These are phyloP conservation scores for Porphyrio hochstetteri DNA, from an alignment of 2,113 vertebrate genomes.

Conservation along the genomic window DNA sequence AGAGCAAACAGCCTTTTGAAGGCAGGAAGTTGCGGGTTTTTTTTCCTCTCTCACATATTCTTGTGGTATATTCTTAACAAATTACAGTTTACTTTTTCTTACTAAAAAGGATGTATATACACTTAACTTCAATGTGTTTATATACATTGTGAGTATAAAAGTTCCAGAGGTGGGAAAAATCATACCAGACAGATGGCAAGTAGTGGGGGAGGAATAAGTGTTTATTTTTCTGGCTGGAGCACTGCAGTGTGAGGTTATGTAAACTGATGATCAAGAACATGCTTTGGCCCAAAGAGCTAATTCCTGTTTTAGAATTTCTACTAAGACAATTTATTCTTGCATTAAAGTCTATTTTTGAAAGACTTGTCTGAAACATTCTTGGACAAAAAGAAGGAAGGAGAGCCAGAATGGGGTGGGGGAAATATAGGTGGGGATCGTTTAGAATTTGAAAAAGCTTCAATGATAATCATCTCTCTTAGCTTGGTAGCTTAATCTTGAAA, in stretches of 20 bases:
- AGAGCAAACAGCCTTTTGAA: background rate
- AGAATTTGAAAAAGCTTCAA: background rate
- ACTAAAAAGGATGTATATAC: background rate
- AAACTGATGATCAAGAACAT: slow-evolving; percentile 8
- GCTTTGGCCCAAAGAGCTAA: background rate
- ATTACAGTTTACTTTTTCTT: background rate
- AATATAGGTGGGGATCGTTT: background rate
- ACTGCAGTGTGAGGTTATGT: background rate
- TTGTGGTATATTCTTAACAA: background rate
- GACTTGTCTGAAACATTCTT: background rate
- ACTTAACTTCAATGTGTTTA: background rate
- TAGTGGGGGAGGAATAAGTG: background rate
- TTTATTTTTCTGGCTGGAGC: slow-evolving; percentile 41
- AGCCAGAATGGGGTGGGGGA: background rate
- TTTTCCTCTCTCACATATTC: background rate
- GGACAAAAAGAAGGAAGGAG: background rate
- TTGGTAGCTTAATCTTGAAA: background rate
- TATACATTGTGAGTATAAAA: background rate
- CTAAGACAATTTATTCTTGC: background rate
- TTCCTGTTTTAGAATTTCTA: background rate
- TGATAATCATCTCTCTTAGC: background rate
- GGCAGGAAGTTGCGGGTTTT: background rate
- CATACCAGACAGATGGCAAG: background rate
- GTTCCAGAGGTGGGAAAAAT: background rate
- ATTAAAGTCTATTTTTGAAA: background rate